Base-by-base conservation (phyloP, 2,113 vertebrate species). In the Osmerus mordax region DNA sequence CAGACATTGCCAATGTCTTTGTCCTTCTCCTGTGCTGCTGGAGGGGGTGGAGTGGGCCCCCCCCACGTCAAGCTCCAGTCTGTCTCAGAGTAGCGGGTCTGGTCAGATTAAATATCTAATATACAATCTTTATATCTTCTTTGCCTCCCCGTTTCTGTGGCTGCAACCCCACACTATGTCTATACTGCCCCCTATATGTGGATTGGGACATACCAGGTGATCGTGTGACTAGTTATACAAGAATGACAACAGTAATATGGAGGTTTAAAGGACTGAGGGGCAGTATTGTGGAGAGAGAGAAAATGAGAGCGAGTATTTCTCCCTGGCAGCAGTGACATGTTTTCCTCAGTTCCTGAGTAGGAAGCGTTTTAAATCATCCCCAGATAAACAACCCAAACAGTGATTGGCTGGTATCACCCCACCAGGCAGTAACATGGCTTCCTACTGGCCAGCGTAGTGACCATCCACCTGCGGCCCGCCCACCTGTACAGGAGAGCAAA, bases 1-100 rank as follows among this genome's bases (percentile, higher is more conserved):
- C 90, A 89, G 90, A 91, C 90, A 88, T 86, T 75, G 83, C 81
- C 72, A 86, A 87, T 89, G 84, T 87, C 87, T 87, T 90, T 90
- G 89, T 91, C 90, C 83, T 84, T 73, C 82, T 77, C 65, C 23
- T 75, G 73, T 64, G 78, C 81, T 79, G 81, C 70, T 79, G 79
- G 76, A 36, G 5, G 32, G 32, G 32, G 32, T 36, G 32, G 5
- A 36, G 23, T 23, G 23, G 25, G 25, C 2, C 25, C 25, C 25
- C 65, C 74, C 78, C 67, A 63, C 76, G 21, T 12, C 2, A 28
- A 73, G 72, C 83, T 73, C 73, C 73, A 68, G 70, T 76, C 62
- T 52, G 41, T 63, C 65, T 83, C 69, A 18, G 77, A 70, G 61
- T 47, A 62, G 74, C 54, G 1, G 23, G 47, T 81, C 71, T 80